These are phyloP conservation scores for Chlamydotis undulata DNA, from an alignment of 2,113 vertebrate species.

Conservation along the genomic window DNA sequence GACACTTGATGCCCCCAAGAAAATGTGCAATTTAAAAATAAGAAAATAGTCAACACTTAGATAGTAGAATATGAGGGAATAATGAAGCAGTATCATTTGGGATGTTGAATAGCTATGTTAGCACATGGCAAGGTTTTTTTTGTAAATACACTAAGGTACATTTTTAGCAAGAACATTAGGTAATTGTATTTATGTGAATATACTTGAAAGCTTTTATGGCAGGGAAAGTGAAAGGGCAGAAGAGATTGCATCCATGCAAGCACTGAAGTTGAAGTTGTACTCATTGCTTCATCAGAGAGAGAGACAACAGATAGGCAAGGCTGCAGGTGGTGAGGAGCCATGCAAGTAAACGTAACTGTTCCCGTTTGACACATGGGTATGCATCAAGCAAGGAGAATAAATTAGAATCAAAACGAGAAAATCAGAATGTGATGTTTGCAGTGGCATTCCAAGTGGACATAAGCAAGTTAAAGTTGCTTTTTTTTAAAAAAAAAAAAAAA, in stretches of 20 bases:
- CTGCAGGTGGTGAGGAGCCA: background rate
- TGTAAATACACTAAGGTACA: background rate
- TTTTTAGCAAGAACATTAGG: background rate
- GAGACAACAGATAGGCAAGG: background rate
- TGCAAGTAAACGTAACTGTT: background rate
- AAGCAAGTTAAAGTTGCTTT: background rate
- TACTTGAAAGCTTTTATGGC: background rate
- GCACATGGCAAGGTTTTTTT: background rate
- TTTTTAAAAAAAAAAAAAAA: background rate
- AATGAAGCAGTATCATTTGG: background rate
- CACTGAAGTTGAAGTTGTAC: background rate
- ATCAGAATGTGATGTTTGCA: accelerated
- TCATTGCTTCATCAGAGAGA: background rate
- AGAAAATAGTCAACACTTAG: background rate
- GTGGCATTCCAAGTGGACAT: background rate
- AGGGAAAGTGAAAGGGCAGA: background rate
- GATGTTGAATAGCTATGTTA: background rate
- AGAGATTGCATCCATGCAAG: background rate
- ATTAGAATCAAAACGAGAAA: background rate
- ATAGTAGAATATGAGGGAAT: background rate
- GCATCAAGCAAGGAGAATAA: background rate
- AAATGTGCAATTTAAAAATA: background rate
- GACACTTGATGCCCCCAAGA: background rate
- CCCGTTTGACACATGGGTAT: background rate
- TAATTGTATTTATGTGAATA: background rate